Evolutionary conservation across 2,113 vertebrate species (phyloP), one percentile per base, ranked within the genome.

Genomic region (Actinemys pallida): DNA sequence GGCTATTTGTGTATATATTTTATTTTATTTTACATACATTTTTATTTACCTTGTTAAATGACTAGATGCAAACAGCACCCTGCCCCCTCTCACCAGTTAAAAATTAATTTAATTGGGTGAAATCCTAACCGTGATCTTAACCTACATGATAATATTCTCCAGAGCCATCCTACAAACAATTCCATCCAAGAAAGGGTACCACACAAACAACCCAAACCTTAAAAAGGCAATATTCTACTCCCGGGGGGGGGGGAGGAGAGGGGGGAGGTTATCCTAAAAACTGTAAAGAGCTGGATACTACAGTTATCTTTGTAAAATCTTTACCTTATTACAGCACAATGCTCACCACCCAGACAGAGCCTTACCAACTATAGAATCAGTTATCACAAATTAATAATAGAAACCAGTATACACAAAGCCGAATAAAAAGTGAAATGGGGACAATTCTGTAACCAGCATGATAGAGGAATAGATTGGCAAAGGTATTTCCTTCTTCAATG

Each of bases 341-440:
- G 84, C 35, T 69, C 20, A 87, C 29, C 69, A 81, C 20, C 3
- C 42, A 69, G 84, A 14, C 57, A 57, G 94, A 92, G 29, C 1
- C 83, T 80, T 35, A 19, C 79, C 84, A 93, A 88, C 93, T 84
- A 91, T 72, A 95, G 93, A 93, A 56, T 50, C 72, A 91, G 42
- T n/a, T 13, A 84, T 84, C 54, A 49, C 80, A 94, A 96, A 92
- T 3, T 90, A 84, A 94, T 25, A 49, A 12, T 47, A 78, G 25
- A 78, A 78, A 78, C 6, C 12, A 78, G 75, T 3, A 47, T 29
- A 47, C 42, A 47, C 1, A 87, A 91, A 93, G 84, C 45, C 88
- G 13, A 82, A n/a, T 8, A 76, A 54, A 76, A 78, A 89, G 94
- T 94, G 93, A 93, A 94, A 86, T 45, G 69, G 42, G 56, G 90